Conservation (phyloP, 2,797 vertebrate species). For the Taeniopygia guttata region DNA sequence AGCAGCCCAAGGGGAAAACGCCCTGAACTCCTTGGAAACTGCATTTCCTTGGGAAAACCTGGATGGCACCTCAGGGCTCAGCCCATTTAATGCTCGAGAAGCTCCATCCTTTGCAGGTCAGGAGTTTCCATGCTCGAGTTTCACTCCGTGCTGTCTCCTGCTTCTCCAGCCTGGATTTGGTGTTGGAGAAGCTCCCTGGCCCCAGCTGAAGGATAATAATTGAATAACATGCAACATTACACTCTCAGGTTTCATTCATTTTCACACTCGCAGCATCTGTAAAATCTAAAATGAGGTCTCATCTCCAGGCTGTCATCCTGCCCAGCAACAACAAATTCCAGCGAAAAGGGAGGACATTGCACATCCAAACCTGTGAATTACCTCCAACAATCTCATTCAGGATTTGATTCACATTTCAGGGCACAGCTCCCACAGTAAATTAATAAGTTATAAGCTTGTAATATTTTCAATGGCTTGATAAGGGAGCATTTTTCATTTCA, state of each 20-base stretch:
- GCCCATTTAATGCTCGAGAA: background rate
- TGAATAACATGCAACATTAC: slow-evolving; percentile 58
- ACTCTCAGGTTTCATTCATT: slow-evolving; percentile 36
- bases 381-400: slow-evolving; percentile 8
- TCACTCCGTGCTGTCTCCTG: background rate
- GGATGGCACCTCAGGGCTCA: background rate
- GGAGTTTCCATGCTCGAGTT: background rate
- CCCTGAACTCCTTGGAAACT: background rate
- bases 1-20: background rate
- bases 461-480: slow-evolving; percentile 12
- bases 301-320: slow-evolving; percentile 30
- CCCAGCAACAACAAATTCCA: slow-evolving; percentile 22
- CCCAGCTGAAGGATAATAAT: slow-evolving; percentile 17
- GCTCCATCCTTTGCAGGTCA: background rate
- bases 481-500: slow-evolving; percentile 24
- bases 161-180: background rate
- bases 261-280: slow-evolving; percentile 35
- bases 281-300: slow-evolving; percentile 30
- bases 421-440: slow-evolving; percentile 19
- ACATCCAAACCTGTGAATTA: slow-evolving; percentile 48
- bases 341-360: background rate
- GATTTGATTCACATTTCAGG: slow-evolving; percentile 22
- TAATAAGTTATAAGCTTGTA: slow-evolving; percentile 26
- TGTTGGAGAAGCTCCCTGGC: background rate
- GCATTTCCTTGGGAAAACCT: background rate